phyloP scores from a whole-genome alignment of 2,888 invertebrate species.

The Oligia strigilis region DNA sequence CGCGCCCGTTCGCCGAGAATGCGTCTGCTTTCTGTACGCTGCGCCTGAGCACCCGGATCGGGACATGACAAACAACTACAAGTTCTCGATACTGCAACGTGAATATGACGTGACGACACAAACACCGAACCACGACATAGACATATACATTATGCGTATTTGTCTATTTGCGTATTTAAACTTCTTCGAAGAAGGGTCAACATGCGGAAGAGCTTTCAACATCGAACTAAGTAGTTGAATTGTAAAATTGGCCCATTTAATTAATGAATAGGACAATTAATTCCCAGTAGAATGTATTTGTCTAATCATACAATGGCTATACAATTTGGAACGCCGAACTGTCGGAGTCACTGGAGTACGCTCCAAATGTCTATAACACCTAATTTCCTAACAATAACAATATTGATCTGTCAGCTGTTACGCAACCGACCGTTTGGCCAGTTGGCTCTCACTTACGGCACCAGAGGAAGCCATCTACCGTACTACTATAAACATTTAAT shows the following conservation, averaged over 20 bases:
- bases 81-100: slow-evolving; percentile 66
- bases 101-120: slow-evolving; percentile 61
- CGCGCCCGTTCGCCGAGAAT: slow-evolving; percentile 75
- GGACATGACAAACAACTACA: slow-evolving; percentile 77
- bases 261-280: slow-evolving; percentile 37
- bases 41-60: slow-evolving; percentile 76
- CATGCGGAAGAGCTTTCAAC: slow-evolving; percentile 24
- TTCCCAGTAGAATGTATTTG: slow-evolving; percentile 35
- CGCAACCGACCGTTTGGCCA: slow-evolving; percentile 62
- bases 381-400: slow-evolving; percentile 69
- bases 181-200: slow-evolving; percentile 20
- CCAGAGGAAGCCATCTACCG: slow-evolving; percentile 68
- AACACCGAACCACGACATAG: slow-evolving; percentile 35
- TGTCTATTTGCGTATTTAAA: slow-evolving; percentile 48
- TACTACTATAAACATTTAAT: slow-evolving; percentile 72
- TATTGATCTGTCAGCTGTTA: slow-evolving; percentile 71
- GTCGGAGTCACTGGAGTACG: slow-evolving; percentile 56
- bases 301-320: slow-evolving; percentile 45
- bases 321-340: slow-evolving; percentile 50
- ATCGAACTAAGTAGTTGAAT: slow-evolving; percentile 45
- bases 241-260: slow-evolving; percentile 38
- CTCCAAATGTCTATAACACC: slow-evolving; percentile 59
- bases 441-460: slow-evolving; percentile 66
- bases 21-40: slow-evolving; percentile 82
- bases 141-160: slow-evolving; percentile 17